A percentile compares a stretch with the other conserved stretches of the same genome.
phyloP scores from a whole-genome alignment of 2,113 vertebrate genomes.

The Urocitellus parryii region DNA sequence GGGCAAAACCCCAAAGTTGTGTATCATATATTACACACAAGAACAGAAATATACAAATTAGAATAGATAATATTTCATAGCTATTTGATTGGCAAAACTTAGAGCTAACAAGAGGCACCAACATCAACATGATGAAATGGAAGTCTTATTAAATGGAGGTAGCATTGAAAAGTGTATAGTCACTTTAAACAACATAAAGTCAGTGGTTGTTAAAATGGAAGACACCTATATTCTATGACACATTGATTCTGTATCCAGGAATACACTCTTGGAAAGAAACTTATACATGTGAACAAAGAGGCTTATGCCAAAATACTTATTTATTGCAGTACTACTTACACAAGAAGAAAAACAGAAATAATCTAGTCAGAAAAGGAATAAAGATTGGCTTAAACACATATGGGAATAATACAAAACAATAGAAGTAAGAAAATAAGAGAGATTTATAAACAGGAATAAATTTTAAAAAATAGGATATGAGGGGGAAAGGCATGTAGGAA shows the following conservation, averaged over 20 bases:
- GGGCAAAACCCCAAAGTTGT: not conserved
- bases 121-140: not conserved
- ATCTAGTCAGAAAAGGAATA: not conserved
- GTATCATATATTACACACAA: not conserved
- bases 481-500: not conserved
- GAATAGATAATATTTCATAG: not conserved
- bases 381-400: not conserved
- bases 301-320: not conserved
- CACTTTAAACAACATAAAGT: not conserved
- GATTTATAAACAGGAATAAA: too few relatives aligned
- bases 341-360: not conserved
- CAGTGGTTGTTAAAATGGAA: not conserved
- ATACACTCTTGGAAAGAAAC: not conserved
- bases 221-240: not conserved
- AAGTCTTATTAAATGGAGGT: not conserved
- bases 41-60: not conserved
- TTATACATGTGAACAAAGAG: not conserved
- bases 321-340: not conserved
- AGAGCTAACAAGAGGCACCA: not conserved
- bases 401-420: not conserved
- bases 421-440: not conserved
- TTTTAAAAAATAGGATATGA: not conserved
- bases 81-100: not conserved
- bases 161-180: not conserved
- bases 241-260: not conserved